phyloP scores from a whole-genome alignment of 1,140 invertebrate species.

The Aporrectodea caliginosa region DNA sequence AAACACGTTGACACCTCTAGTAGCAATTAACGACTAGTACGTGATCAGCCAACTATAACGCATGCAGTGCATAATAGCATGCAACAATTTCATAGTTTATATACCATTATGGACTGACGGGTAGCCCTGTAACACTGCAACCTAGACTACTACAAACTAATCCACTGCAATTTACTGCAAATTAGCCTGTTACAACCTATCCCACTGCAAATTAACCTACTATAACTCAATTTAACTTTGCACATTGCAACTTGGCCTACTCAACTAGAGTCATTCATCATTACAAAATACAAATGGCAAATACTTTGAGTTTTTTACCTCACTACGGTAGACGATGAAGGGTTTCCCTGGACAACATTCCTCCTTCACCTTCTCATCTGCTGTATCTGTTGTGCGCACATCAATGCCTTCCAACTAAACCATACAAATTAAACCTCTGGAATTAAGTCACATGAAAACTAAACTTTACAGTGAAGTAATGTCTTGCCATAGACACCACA shows the following conservation, averaged over 20 bases:
- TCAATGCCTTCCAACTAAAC: conserved; percentile 71
- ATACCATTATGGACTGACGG: no score
- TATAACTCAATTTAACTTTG: background rate
- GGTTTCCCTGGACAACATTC: conserved; percentile 87
- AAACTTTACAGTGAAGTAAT: no score
- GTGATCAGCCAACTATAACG: background rate
- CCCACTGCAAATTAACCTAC: background rate
- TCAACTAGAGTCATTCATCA: background rate
- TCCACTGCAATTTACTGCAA: no score
- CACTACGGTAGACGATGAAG: conserved; percentile 65
- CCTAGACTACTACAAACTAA: no score
- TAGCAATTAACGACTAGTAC: background rate
- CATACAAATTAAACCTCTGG: conserved; percentile 28
- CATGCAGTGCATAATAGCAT: background rate
- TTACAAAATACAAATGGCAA: background rate
- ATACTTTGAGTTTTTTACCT: conserved; percentile 36
- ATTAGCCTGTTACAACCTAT: background rate
- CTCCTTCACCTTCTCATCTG: conserved; percentile 79
- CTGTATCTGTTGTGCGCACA: conserved; percentile 73
- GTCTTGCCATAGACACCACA: no score
- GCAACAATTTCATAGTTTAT: no score
- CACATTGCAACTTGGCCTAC: background rate
- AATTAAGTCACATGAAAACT: conserved; percentile 15
- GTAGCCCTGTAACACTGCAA: no score
- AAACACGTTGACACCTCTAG: background rate